phyloP scores from a whole-genome alignment of 2,113 vertebrate genomes.

The Grammomys dolichurus region DNA sequence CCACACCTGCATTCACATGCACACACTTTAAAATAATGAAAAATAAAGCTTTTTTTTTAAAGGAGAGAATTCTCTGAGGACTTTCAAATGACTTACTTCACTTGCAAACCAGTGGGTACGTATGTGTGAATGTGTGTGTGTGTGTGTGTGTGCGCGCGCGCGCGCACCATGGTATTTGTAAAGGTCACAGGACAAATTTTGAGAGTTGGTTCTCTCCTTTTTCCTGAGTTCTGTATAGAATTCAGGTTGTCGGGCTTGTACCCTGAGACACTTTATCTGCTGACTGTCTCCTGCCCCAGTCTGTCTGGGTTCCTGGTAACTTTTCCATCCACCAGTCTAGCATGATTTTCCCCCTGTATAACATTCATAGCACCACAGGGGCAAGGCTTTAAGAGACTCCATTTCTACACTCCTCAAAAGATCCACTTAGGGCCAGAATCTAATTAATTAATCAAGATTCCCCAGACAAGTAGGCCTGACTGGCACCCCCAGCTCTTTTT shows the following conservation, averaged over 20 bases:
- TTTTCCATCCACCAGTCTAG: slow-evolving; percentile 22
- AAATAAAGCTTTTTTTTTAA: neutral
- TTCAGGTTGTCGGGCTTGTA: neutral
- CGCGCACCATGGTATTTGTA: neutral
- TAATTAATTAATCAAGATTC: neutral
- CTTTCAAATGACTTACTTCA: neutral
- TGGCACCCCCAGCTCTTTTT: neutral
- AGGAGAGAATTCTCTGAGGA: neutral
- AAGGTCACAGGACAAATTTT: neutral
- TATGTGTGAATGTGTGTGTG: too few relatives aligned
- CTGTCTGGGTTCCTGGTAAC: neutral
- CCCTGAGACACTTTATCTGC: neutral
- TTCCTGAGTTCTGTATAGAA: neutral
- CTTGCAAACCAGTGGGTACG: neutral
- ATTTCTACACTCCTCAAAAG: neutral
- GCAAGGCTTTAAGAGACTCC: neutral
- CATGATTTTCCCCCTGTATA: neutral
- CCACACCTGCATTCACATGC: neutral
- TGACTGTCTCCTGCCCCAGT: neutral
- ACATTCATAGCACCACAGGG: neutral
- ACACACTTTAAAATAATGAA: neutral
- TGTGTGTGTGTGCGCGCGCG: accelerated
- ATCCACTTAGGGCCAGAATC: neutral
- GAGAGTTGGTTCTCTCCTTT: neutral
- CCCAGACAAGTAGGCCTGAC: neutral